These are phyloP conservation scores for Pangasius djambal DNA, from an alignment of 2,797 vertebrate species.

Conservation along the genomic window DNA sequence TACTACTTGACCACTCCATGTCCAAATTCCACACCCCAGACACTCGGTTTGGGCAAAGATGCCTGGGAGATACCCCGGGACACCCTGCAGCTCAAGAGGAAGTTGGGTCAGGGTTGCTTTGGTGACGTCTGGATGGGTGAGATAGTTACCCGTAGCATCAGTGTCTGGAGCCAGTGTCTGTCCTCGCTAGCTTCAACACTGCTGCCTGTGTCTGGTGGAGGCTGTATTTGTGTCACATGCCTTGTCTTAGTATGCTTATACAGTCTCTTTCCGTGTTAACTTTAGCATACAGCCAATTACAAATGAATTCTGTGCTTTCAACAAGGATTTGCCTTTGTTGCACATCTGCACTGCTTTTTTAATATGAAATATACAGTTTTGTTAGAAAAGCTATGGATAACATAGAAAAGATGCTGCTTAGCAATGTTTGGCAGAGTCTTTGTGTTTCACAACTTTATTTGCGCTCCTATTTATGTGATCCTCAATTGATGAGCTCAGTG, in stretches of 20 bases:
- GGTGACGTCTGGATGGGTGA: conserved; percentile 98
- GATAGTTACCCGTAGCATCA: conserved; percentile 61
- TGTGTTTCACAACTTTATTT: background rate
- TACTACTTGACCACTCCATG: conserved; percentile 84
- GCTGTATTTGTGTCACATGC: conserved; percentile 18
- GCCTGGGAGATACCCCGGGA: conserved; percentile 92
- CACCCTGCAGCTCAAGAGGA: conserved; percentile 79
- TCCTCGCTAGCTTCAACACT: conserved; percentile 28
- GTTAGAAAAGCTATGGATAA: background rate
- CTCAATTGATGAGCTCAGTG: background rate
- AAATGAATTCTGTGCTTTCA: conserved; percentile 4
- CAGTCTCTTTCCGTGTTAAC: conserved; percentile 12
- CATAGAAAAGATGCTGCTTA: background rate
- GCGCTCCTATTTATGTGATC: background rate
- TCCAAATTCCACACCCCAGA: conserved; percentile 85
- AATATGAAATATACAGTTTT: background rate
- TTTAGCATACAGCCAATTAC: background rate
- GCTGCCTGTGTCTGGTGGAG: conserved; percentile 31
- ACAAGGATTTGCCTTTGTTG: background rate
- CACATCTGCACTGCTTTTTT: background rate
- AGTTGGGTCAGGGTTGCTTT: conserved; percentile 95
- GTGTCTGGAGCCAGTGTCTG: conserved; percentile 38
- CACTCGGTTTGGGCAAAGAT: conserved; percentile 89
- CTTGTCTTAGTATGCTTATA: conserved; percentile 27
- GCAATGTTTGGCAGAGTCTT: background rate